Base-by-base conservation (phyloP, 2,888 invertebrate species). In the Cerceris rybyensis region DNA sequence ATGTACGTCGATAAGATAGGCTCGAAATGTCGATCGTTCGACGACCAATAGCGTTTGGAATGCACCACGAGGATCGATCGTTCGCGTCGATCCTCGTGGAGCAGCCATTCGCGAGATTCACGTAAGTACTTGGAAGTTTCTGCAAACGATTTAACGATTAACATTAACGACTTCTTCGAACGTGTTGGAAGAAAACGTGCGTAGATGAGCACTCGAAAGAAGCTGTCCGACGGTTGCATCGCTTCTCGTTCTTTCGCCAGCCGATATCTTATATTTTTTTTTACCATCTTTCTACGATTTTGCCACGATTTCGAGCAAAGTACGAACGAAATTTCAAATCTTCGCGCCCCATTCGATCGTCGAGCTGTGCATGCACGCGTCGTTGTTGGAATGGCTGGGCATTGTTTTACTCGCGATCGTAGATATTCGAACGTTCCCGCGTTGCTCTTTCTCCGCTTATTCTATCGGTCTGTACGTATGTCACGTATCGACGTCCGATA, bases 1-100 rank as follows among this genome's bases (percentile, higher is more conserved):
- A 50, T 55, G 46, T 17, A 58, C 49, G 60, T 81, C 78, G 86
- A 86, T 83, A 84, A 84, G 86, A 73, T 84, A 84, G 86, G 78
- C 71, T 81, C 74, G 70, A 81, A 70, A 75, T 41, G 70, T 66
- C 78, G 81, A 85, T 84, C 78, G 70, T 75, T 76, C 52, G 72
- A 60, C 80, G 63, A 76, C 58, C 54, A 66, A 46, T 13, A 70
- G 70, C 81, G 65, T 54, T 50, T 43, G 49, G 59, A 61, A 55
- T 52, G 67, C 61, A 61, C 73, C 84, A 58, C 75, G 86, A 70
- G 28, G 81, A 77, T 86, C 76, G 74, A 78, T 71, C 66, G 52
- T 63, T 49, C 14, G n/a, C 28, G 43, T 86, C 81, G 78, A 63
- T 75, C 77, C 57, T 79, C 84, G 71, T 69, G 84, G 70, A 46